Evolutionary conservation across 2,888 invertebrate genomes (phyloP).

Genomic region (Macrophya annulata): DNA sequence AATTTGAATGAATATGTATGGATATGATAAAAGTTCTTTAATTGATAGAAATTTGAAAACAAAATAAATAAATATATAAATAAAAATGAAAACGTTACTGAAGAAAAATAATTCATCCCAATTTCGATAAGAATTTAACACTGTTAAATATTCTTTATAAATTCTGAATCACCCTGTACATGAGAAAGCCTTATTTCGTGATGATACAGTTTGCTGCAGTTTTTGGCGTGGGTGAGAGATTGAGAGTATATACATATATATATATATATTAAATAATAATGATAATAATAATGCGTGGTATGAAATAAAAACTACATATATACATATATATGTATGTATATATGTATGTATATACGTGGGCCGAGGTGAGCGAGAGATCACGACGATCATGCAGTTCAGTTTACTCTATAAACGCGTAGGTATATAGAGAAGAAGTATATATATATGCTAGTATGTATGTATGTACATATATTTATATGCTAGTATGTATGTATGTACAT

Average conservation of each 20-base stretch:
- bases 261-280: not conserved
- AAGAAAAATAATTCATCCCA: no score
- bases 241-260: not conserved
- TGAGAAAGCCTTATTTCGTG: not conserved
- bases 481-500: constrained; percentile 44
- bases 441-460: constrained; percentile 46
- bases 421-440: constrained; percentile 22
- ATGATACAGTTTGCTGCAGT: not conserved
- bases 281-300: not conserved
- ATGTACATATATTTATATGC: no score
- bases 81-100: no score
- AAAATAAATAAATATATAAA: no score
- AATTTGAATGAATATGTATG: no score
- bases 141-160: no score
- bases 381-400: not conserved
- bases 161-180: not conserved
- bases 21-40: no score
- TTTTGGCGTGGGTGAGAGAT: not conserved
- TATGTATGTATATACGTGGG: not conserved
- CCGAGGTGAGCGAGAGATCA: not conserved
- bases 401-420: not conserved
- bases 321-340: not conserved
- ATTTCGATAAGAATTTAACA: no score
- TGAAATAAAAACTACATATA: not conserved
- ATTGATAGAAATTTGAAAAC: no score